Percentiles rank a stretch among this genome's conserved stretches.
Evolutionary conservation across 1,140 invertebrate genomes (phyloP).

Genomic region (Diuraphis noxia): DNA sequence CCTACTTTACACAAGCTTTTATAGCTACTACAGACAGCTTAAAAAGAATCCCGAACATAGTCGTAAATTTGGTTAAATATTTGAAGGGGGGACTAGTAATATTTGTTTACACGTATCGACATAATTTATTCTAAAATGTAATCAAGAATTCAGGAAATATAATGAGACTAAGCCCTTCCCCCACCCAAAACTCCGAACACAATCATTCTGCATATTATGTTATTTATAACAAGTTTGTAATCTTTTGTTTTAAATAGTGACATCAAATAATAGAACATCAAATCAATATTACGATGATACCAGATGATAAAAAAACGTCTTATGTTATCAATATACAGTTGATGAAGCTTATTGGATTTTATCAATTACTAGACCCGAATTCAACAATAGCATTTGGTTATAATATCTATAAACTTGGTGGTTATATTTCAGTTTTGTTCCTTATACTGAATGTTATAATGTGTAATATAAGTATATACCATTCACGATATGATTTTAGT

Average conservation of each 20-base stretch:
- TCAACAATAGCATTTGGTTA: not conserved
- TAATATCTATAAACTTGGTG: not conserved
- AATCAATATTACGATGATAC: not conserved
- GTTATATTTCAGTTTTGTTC: not conserved
- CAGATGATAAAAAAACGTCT: not conserved
- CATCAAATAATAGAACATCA: not conserved
- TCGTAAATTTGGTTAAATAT: too few relatives aligned
- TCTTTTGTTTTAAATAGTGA: not conserved
- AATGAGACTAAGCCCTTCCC: too few relatives aligned
- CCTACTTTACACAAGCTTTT: not conserved
- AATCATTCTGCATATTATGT: not conserved
- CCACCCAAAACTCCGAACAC: not conserved
- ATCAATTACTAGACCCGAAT: not conserved
- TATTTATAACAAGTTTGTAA: not conserved
- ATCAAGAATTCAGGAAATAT: too few relatives aligned
- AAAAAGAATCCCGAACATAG: too few relatives aligned
- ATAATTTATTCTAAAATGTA: too few relatives aligned
- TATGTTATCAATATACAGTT: not conserved
- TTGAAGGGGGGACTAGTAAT: too few relatives aligned
- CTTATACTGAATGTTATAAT: not conserved
- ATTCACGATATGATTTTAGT: not conserved
- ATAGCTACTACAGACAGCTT: not conserved
- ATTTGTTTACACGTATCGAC: too few relatives aligned
- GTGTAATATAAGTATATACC: not conserved
- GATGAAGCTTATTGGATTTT: not conserved